phyloP scores from a whole-genome alignment of 37 sponge, comb jelly and placozoan species.

The Diacarnus erythraeanus region DNA sequence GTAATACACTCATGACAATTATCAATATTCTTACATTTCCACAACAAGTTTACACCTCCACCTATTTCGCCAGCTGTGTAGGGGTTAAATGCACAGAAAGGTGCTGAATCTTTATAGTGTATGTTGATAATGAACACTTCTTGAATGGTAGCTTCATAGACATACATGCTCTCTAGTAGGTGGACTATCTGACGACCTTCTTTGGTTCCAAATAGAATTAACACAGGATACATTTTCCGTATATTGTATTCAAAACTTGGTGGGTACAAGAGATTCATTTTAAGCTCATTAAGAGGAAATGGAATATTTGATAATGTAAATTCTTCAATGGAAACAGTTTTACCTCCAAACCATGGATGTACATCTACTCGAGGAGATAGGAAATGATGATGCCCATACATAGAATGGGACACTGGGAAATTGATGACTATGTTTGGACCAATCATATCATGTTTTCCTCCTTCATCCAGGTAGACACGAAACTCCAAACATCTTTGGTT shows the following conservation, averaged over 20 bases:
- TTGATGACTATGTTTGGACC: slow-evolving; percentile 60
- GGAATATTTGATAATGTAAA: background rate
- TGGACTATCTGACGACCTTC: background rate
- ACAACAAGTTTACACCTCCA: background rate
- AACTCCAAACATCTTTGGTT: slow-evolving; percentile 69
- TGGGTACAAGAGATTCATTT: slow-evolving; percentile 35
- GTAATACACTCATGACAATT: slow-evolving; percentile 15
- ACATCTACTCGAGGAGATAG: slow-evolving; percentile 34
- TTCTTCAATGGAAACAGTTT: slow-evolving; percentile 2
- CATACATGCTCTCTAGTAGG: slow-evolving; percentile 41
- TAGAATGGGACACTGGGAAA: slow-evolving; percentile 52
- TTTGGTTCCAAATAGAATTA: slow-evolving; percentile 27
- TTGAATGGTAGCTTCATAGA: slow-evolving; percentile 43
- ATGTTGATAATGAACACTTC: slow-evolving; percentile 55
- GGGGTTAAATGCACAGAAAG: slow-evolving; percentile 31
- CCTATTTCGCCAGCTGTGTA: background rate
- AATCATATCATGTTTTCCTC: slow-evolving; percentile 50
- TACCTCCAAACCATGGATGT: slow-evolving; percentile 66
- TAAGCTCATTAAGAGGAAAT: background rate
- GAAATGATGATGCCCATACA: slow-evolving; percentile 23
- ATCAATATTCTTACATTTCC: slow-evolving; percentile 12
- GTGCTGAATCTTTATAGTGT: background rate
- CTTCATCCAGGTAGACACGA: slow-evolving; percentile 50
- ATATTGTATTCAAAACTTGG: slow-evolving; percentile 64
- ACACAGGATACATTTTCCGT: slow-evolving; percentile 52